Conservation (phyloP, 2,797 vertebrate species). For the Cottoperca gobio region DNA sequence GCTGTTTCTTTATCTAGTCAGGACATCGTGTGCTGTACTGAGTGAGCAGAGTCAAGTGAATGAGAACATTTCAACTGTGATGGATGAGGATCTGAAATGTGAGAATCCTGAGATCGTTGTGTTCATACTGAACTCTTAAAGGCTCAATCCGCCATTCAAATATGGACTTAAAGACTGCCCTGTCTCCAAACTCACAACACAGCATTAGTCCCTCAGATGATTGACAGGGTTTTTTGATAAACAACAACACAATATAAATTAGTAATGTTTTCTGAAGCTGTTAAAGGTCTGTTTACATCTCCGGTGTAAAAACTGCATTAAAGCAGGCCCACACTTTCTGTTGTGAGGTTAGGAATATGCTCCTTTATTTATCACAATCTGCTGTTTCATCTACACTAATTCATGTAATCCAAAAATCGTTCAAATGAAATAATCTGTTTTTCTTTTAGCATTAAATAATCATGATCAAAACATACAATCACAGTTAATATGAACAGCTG, state of each 20-base stretch:
- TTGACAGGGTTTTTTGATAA: not conserved
- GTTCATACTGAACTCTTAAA: not conserved
- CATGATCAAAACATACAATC: too few species aligned
- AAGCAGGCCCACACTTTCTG: not conserved
- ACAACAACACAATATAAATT: not conserved
- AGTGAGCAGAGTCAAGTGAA: not conserved
- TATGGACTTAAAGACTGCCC: not conserved
- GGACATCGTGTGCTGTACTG: slow-evolving; percentile 18
- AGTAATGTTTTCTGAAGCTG: not conserved
- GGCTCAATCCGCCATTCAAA: not conserved
- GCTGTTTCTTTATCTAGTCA: not conserved
- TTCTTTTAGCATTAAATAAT: too few species aligned
- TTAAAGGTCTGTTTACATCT: not conserved
- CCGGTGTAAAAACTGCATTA: not conserved
- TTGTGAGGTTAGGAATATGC: too few species aligned
- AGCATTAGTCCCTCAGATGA: too few species aligned
- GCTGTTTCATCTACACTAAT: too few species aligned
- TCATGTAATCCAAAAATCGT: too few species aligned
- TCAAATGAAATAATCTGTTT: too few species aligned
- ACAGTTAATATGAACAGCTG: too few species aligned
- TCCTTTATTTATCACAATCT: too few species aligned
- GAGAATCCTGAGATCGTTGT: not conserved
- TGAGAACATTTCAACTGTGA: not conserved
- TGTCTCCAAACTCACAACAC: not conserved
- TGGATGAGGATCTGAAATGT: not conserved